A percentile compares a stretch with the other conserved stretches of the same genome.
phyloP scores from a whole-genome alignment of 2,113 vertebrate genomes.

The Mus spicilegus region DNA sequence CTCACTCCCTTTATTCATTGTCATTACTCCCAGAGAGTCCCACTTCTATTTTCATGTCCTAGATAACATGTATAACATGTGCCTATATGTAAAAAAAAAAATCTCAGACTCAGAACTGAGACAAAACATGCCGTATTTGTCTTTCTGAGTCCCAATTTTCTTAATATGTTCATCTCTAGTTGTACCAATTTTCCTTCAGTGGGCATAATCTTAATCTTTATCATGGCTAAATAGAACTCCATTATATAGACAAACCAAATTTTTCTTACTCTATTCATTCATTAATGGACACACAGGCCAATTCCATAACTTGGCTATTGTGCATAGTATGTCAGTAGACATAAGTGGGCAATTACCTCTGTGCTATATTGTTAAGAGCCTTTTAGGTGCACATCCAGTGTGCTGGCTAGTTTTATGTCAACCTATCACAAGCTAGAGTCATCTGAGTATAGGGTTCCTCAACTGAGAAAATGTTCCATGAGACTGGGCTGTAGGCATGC shows the following conservation, averaged over 20 bases:
- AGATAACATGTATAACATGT: too few relatives aligned
- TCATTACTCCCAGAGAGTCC: background rate
- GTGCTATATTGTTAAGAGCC: background rate
- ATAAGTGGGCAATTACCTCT: background rate
- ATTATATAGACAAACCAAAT: background rate
- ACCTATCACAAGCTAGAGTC: background rate
- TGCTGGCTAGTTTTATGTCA: background rate
- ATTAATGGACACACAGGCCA: background rate
- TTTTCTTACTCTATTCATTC: background rate
- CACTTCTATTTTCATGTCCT: background rate
- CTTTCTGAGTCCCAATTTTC: background rate
- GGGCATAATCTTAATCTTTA: background rate
- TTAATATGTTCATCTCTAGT: background rate
- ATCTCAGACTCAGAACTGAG: background rate
- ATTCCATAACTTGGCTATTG: background rate
- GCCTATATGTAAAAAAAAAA: background rate
- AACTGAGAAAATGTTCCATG: background rate
- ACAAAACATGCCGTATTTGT: background rate
- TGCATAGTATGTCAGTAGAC: background rate
- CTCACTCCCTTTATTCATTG: background rate
- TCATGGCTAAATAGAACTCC: background rate
- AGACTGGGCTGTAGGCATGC: background rate
- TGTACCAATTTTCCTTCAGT: background rate
- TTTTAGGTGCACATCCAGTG: background rate
- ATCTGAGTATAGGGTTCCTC: background rate